Base-by-base conservation (phyloP, 2,797 vertebrate genomes). In the Staurois parvus region DNA sequence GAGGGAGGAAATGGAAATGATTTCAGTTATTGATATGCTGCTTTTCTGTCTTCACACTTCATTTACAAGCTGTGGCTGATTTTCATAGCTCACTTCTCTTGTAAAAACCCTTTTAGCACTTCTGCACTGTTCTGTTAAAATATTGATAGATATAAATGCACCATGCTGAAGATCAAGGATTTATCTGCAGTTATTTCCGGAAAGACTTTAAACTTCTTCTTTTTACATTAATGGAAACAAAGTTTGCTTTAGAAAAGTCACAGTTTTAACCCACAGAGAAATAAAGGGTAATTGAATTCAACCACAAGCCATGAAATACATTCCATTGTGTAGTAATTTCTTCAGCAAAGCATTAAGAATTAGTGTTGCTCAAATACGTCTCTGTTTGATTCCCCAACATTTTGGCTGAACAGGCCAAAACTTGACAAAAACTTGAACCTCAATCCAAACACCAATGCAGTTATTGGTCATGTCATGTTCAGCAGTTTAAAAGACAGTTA, bases 21-120 rank as follows among this genome's bases (percentile, higher is more conserved):
- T 79, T 72, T 78, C 48, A 72, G 85, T 79, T 86, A 86, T 86
- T 86, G 80, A 86, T 82, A 86, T 86, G 67, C 74, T 78, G 74
- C 67, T 86, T 62, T 81, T 83, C 85, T 80, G 67, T 78, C 85
- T 86, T 86, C 85, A 83, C 80, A 86, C 85, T 86, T 86, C 80
- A 86, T 83, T 86, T 86, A 78, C 85, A 83, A 72, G 68, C 80
- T 67, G 77, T 76, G n/a, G 73, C 52, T 77, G 85, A 79, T 86
- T 83, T 86, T 83, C 85, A 78, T 86, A 86, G 85, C 80, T 86
- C 79, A 78, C 74, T 83, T 83, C 85, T 83, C 68, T 52, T 86
- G 85, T 73, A 86, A 86, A 86, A 86, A 83, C 68, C 67, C 52
- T 86, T 86, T 86, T 83, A 83, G 75, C 85, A 78, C 85, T 81